Conservation (phyloP, 2,888 invertebrate species). For the Phaonia tiefii region DNA sequence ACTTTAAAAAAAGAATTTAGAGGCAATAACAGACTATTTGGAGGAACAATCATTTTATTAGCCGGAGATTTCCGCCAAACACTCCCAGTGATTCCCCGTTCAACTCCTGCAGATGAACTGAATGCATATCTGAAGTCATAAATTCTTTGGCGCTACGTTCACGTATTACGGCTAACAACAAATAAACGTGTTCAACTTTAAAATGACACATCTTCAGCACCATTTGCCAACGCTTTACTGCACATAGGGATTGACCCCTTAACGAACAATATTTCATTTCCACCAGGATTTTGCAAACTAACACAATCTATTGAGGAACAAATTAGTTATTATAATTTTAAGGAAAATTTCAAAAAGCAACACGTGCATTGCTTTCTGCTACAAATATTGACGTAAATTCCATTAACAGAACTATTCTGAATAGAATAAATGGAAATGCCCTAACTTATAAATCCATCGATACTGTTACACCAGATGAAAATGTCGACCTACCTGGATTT, state of each 20-base stretch:
- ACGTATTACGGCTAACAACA: slow-evolving; percentile 29
- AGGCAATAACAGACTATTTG: slow-evolving; percentile 44
- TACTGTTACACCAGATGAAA: too few species aligned
- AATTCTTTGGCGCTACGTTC: slow-evolving; percentile 39
- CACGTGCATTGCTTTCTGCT: too few species aligned
- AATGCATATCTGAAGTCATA: slow-evolving; percentile 55
- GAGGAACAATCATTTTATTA: slow-evolving; percentile 48
- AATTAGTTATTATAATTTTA: too few species aligned
- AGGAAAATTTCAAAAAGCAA: too few species aligned
- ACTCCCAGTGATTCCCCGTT: slow-evolving; percentile 48
- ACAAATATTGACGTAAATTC: too few species aligned
- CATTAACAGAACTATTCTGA: too few species aligned
- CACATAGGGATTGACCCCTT: slow-evolving; percentile 56
- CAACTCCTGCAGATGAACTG: slow-evolving; percentile 56
- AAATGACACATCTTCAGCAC: slow-evolving; percentile 34
- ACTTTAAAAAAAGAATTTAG: slow-evolving; percentile 64
- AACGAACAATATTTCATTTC: neutral
- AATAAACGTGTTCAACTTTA: slow-evolving; percentile 41
- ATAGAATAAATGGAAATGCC: too few species aligned
- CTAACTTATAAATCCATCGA: too few species aligned
- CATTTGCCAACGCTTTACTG: slow-evolving; percentile 61
- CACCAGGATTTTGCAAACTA: slow-evolving; percentile 4
- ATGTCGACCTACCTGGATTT: too few species aligned
- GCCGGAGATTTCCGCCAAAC: slow-evolving; percentile 61
- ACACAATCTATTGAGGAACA: slow-evolving; percentile 17